phyloP scores from a whole-genome alignment of 2,888 invertebrate genomes.

The Drosophila picticornis region DNA sequence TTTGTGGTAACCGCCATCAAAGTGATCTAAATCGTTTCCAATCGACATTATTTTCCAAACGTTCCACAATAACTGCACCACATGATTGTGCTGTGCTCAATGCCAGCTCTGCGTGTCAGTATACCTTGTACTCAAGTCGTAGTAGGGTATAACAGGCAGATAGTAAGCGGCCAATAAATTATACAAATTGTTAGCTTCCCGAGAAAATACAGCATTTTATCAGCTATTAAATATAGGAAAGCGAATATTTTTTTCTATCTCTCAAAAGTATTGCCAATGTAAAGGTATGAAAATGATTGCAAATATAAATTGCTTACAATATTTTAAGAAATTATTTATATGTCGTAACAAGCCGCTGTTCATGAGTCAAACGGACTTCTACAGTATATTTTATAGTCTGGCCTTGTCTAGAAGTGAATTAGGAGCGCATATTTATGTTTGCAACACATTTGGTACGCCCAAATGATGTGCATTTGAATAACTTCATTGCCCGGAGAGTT shows the following conservation, averaged over 20 bases:
- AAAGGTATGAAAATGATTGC: not conserved
- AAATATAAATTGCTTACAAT: not conserved
- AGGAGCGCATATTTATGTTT: conserved; percentile 12
- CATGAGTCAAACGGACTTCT: not conserved
- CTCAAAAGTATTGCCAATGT: not conserved
- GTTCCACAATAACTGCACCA: not conserved
- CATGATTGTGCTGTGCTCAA: conserved; percentile 9
- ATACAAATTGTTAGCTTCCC: not conserved
- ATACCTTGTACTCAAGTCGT: not conserved
- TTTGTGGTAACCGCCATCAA: conserved; percentile 23
- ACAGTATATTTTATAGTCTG: not conserved
- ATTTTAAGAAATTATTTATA: not conserved
- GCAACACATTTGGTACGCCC: conserved; percentile 10
- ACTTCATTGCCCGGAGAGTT: conserved; percentile 9
- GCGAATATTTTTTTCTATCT: not conserved
- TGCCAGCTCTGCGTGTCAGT: not conserved
- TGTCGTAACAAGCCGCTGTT: not conserved
- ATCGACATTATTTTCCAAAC: conserved; percentile 56
- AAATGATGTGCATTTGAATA: conserved; percentile 51
- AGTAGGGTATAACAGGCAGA: not conserved
- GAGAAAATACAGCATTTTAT: not conserved
- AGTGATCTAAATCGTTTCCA: conserved; percentile 57
- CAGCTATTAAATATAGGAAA: not conserved
- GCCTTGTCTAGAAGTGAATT: not conserved
- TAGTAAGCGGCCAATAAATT: not conserved